Percentiles rank a stretch among this genome's conserved stretches.
Evolutionary conservation across 1,140 invertebrate species (phyloP).

Genomic region (Orchesella cincta): DNA sequence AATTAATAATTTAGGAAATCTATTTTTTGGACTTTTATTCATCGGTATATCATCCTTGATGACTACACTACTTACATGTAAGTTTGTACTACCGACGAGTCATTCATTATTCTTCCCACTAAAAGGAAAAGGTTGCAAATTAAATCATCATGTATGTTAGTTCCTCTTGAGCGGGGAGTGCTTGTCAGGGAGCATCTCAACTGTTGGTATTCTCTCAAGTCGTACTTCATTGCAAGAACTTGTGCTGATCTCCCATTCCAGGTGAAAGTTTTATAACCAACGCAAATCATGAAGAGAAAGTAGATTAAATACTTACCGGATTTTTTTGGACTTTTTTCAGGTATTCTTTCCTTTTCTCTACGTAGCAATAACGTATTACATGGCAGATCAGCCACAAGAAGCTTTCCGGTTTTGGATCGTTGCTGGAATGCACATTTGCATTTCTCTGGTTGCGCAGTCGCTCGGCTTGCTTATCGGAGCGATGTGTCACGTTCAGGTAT

Average conservation of each 20-base stretch:
- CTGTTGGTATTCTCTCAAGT: conserved; percentile 95
- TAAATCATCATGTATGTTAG: conserved; percentile 61
- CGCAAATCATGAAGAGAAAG: background rate
- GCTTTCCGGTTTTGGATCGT: conserved; percentile 82
- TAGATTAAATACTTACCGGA: background rate
- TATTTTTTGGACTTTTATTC: conserved; percentile 93
- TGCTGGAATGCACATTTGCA: conserved; percentile 80
- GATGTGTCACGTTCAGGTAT: conserved; percentile 80
- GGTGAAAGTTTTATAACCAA: conserved; percentile 61
- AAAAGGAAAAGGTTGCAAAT: no score
- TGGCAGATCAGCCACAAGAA: conserved; percentile 90
- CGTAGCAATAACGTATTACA: conserved; percentile 89
- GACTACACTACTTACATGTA: conserved; percentile 94
- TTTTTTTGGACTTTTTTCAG: conserved; percentile 60
- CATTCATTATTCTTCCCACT: no score
- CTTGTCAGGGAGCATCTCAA: conserved; percentile 94
- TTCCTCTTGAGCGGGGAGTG: conserved; percentile 92
- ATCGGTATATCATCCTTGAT: conserved; percentile 96
- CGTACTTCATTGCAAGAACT: conserved; percentile 93
- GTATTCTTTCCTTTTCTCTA: conserved; percentile 86
- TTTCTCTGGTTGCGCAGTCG: conserved; percentile 87
- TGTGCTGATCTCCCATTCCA: conserved; percentile 93
- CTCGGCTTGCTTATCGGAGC: conserved; percentile 90
- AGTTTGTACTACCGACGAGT: conserved; percentile 59
- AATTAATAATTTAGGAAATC: conserved; percentile 87